Conservation (phyloP, 2,888 invertebrate genomes). For the Cheilosia soror region DNA sequence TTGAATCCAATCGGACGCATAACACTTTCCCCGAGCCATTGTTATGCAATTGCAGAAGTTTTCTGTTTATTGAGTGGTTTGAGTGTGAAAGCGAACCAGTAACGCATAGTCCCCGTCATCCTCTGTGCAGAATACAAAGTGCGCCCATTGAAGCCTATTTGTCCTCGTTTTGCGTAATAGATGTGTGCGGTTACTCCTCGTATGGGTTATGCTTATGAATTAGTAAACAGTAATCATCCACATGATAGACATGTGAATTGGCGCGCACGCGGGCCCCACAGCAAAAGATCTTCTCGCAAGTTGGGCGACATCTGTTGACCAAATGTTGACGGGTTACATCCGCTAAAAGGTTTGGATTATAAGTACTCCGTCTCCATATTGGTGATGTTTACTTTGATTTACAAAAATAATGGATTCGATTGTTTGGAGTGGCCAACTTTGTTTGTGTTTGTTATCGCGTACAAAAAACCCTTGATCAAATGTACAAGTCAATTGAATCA, state of each 20-base stretch:
- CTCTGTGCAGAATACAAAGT: constrained; percentile 53
- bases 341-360: constrained; percentile 14
- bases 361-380: neutral
- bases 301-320: constrained; percentile 49
- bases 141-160: constrained; percentile 27
- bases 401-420: constrained; percentile 18
- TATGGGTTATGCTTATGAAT: constrained; percentile 52
- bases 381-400: constrained; percentile 35
- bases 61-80: constrained; percentile 33
- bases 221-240: constrained; percentile 22
- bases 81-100: constrained; percentile 55
- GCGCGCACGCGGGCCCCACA: neutral
- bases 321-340: constrained; percentile 45
- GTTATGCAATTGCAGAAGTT: constrained; percentile 47
- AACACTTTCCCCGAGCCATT: constrained; percentile 30
- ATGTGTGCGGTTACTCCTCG: neutral
- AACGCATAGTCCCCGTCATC: constrained; percentile 16
- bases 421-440: neutral
- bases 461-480: constrained; percentile 12
- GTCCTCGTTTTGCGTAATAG: constrained; percentile 39
- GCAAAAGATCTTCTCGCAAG: neutral
- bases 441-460: constrained; percentile 5
- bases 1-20: constrained; percentile 53
- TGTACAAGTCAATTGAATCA: constrained; percentile 32
- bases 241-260: constrained; percentile 37